Percentiles rank a stretch among this genome's conserved stretches.
Evolutionary conservation across 2,113 vertebrate genomes (phyloP).

Genomic region (Rissa tridactyla): DNA sequence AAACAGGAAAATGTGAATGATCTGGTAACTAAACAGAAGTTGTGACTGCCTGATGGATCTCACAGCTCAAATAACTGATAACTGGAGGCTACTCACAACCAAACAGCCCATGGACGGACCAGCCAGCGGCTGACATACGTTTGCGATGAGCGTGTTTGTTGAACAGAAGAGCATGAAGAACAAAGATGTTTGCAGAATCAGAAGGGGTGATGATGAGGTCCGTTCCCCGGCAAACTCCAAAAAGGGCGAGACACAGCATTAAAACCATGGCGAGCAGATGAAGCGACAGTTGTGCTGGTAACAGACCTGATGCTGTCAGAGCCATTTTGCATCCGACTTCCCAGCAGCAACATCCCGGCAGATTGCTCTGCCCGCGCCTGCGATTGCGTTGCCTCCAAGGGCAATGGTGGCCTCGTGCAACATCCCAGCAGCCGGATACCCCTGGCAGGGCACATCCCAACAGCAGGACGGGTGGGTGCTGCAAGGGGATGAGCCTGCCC

Average conservation of each 20-base stretch:
- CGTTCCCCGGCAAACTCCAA: not conserved
- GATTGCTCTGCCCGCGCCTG: rapidly evolving
- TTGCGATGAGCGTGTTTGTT: not conserved
- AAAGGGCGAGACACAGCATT: not conserved
- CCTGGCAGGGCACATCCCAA: not conserved
- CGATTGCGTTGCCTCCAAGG: rapidly evolving
- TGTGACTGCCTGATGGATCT: not conserved
- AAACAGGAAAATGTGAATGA: not conserved
- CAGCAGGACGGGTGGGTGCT: not conserved
- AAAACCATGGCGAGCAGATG: not conserved
- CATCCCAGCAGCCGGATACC: too few relatives aligned
- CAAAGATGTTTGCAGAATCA: not conserved
- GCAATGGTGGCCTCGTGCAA: too few relatives aligned
- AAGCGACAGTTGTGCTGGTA: not conserved
- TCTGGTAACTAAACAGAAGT: not conserved
- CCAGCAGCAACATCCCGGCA: not conserved
- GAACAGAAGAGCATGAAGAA: not conserved
- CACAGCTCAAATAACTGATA: not conserved
- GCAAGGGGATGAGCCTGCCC: not conserved
- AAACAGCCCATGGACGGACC: not conserved
- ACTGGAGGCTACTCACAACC: not conserved
- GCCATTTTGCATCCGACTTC: not conserved
- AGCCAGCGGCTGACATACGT: not conserved
- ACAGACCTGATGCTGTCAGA: rapidly evolving
- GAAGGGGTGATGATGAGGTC: not conserved